Percentiles rank a stretch among this genome's conserved stretches.
Evolutionary conservation across 2,888 invertebrate genomes (phyloP).

Genomic region (Napeogenes sylphis): DNA sequence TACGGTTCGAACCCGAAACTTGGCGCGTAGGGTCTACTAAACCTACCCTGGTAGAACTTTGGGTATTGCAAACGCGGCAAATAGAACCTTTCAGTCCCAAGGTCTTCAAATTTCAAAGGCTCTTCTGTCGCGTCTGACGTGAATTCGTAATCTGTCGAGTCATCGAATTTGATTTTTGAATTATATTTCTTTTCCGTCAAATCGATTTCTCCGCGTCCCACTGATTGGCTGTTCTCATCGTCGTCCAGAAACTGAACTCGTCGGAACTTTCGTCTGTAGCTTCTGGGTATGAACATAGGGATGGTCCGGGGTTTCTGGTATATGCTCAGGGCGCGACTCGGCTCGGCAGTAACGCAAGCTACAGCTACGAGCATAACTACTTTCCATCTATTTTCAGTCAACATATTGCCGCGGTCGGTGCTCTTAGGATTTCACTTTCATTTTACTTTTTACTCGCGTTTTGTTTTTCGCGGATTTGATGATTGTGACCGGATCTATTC

Average conservation of each 20-base stretch:
- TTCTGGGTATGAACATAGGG: slow-evolving; percentile 64
- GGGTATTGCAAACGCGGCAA: slow-evolving; percentile 51
- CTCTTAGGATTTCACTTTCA: slow-evolving; percentile 68
- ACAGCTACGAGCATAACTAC: slow-evolving; percentile 63
- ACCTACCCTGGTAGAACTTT: slow-evolving; percentile 59
- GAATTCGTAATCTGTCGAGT: slow-evolving; percentile 66
- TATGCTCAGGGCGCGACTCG: slow-evolving; percentile 62
- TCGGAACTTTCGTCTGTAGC: slow-evolving; percentile 44
- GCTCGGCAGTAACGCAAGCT: slow-evolving; percentile 59
- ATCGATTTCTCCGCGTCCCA: slow-evolving; percentile 67
- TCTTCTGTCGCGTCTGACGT: slow-evolving; percentile 49
- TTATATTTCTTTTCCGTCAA: slow-evolving; percentile 49
- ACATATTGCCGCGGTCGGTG: slow-evolving; percentile 73
- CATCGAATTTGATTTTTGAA: slow-evolving; percentile 72
- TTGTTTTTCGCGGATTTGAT: slow-evolving; percentile 23
- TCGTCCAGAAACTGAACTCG: slow-evolving; percentile 65
- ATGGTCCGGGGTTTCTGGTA: slow-evolving; percentile 56
- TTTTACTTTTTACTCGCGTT: slow-evolving; percentile 42
- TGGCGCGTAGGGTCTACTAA: slow-evolving; percentile 61
- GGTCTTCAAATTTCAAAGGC: slow-evolving; percentile 42
- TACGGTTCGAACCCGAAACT: slow-evolving; percentile 57
- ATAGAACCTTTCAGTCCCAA: slow-evolving; percentile 64
- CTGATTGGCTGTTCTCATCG: slow-evolving; percentile 54
- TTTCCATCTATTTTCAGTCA: slow-evolving; percentile 72
- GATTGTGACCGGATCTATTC: slow-evolving; percentile 17